Base-by-base conservation (phyloP, 1,140 invertebrate species). In the Agrypnia vestita region DNA sequence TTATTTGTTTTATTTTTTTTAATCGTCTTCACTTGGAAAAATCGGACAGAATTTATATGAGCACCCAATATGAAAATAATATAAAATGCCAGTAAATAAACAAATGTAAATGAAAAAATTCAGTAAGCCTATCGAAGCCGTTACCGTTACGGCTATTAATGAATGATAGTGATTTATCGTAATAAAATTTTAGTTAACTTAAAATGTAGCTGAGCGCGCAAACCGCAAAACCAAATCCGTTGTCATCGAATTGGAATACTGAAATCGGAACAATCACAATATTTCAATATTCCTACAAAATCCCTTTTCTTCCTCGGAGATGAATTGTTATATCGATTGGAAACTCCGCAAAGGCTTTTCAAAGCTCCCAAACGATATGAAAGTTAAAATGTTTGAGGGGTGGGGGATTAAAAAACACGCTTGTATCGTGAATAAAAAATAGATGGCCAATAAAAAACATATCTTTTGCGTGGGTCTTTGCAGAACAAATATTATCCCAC, bases 261-360 rank as follows among this genome's bases (percentile, higher is more conserved):
- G n/a, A 35, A 74, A 47, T 74, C 72, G 17, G 12, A 71, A 59
- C 15, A 44, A 74, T 10, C 25, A n/a, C 25, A 59, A 74, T 17
- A 56, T 19, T 43, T 21, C n/a, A 17, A 21, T 15, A 74, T 74
- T 74, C 21, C 44, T 0, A 71, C 49, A 25, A 71, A 71, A 49
- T 49, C 44, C 44, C 11, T 15, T 11, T 71, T 71, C 67, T 71
- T 51, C 47, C 47, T 7, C 12, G 13, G 46, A 9, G 47, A 53
- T 71, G 67, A 71, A 71, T 53, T 71, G 67, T 53, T 17, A 25
- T 71, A 71, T 71, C 67, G 67, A 71, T 71, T 71, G 67, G 67
- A 53, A 71, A 71, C 49, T 19, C 67, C 67, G 51, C 67, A 71
- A 71, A 71, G 46, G 13, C 67, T 71, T 71, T 71, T 71, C 67